Conservation (phyloP, 2,888 invertebrate genomes). For the Lobophora halterata region DNA sequence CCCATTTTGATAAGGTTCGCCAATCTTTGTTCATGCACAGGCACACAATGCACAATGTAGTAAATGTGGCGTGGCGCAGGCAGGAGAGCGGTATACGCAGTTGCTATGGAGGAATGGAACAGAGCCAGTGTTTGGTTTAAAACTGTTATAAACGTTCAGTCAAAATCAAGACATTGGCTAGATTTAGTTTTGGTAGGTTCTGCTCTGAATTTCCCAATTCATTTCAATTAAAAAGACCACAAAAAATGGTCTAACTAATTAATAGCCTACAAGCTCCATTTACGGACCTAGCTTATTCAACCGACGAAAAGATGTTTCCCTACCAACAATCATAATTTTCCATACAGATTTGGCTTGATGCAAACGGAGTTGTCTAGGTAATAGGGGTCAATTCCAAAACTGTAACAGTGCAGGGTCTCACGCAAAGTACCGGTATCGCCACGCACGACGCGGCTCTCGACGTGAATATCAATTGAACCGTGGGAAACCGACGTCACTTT, state of each 20-base stretch:
- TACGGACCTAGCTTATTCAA: no score
- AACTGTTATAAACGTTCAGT: no score
- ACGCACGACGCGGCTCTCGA: constrained; percentile 57
- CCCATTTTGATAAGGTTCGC: constrained; percentile 68
- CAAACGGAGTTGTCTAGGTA: constrained; percentile 14
- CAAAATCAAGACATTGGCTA: no score
- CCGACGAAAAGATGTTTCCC: constrained; percentile 17
- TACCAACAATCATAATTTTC: constrained; percentile 19
- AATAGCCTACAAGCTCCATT: no score
- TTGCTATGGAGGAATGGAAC: constrained; percentile 25
- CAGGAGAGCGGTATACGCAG: constrained; percentile 29
- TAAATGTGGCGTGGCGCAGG: no score
- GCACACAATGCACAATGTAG: constrained; percentile 42
- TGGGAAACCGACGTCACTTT: constrained; percentile 68
- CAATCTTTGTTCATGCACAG: constrained; percentile 46
- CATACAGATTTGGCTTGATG: constrained; percentile 20
- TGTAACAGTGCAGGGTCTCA: constrained; percentile 45
- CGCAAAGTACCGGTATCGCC: constrained; percentile 42
- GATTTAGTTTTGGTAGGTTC: no score
- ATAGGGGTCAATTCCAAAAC: constrained; percentile 47
- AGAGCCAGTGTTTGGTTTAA: no score
- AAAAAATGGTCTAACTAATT: neutral
- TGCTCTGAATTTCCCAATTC: no score
- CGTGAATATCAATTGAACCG: constrained; percentile 72
- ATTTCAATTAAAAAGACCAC: neutral